A percentile compares a stretch with the other conserved stretches of the same genome.
Evolutionary conservation across 2,113 vertebrate genomes (phyloP).

Genomic region (Platichthys flesus): DNA sequence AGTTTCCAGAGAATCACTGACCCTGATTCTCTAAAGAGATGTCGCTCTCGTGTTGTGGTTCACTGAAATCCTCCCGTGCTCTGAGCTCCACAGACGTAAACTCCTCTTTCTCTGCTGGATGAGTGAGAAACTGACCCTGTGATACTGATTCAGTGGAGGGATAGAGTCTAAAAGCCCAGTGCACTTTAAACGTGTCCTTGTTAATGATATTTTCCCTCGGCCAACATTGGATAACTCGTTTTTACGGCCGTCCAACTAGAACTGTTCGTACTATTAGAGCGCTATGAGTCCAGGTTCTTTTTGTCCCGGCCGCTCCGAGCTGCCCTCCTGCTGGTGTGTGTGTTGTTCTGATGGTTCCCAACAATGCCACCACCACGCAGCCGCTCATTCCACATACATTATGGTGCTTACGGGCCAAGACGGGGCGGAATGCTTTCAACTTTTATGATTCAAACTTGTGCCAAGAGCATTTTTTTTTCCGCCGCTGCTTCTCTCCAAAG

Average conservation of each 20-base stretch:
- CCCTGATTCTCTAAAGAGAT: neutral
- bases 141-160: neutral
- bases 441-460: constrained; percentile 72
- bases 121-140: too few species aligned
- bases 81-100: too few species aligned
- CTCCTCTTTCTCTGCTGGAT: too few species aligned
- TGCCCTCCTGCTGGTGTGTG: constrained; percentile 7
- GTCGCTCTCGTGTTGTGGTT: too few species aligned
- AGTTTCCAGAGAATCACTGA: neutral
- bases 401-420: constrained; percentile 61
- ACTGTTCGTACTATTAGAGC: neutral
- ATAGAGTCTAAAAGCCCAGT: neutral
- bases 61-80: too few species aligned
- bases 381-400: constrained; percentile 63
- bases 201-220: too few species aligned
- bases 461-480: constrained; percentile 56
- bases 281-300: neutral
- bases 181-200: too few species aligned
- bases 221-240: neutral
- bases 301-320: constrained; percentile 19
- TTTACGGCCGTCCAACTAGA: neutral
- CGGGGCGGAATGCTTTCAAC: constrained; percentile 78
- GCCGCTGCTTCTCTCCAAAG: constrained; percentile 31
- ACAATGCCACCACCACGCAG: constrained; percentile 53
- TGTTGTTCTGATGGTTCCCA: constrained; percentile 52